These are phyloP conservation scores for Enteromius afrohamiltoni DNA, from an alignment of 2,797 vertebrate genomes.

Conservation along the genomic window DNA sequence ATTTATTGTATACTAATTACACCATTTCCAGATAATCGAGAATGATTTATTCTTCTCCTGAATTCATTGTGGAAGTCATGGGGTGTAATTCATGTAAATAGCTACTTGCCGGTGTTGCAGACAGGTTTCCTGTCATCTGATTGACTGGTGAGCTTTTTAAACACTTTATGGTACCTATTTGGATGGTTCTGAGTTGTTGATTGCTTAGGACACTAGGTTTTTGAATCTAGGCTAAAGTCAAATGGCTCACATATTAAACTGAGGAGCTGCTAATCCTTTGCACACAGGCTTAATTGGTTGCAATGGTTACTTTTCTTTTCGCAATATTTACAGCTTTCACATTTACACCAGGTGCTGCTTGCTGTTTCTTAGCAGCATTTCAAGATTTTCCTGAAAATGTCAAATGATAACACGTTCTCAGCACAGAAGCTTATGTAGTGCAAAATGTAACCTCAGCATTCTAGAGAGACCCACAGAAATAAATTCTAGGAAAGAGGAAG, in stretches of 20 bases:
- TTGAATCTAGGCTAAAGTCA: conserved; percentile 21
- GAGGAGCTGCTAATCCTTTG: conserved; percentile 6
- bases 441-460: conserved; percentile 74
- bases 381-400: conserved; percentile 61
- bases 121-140: conserved; percentile 20
- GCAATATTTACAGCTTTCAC: conserved; percentile 12
- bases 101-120: conserved; percentile 13
- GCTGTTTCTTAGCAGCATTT: conserved; percentile 40
- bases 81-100: neutral
- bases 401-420: conserved; percentile 67
- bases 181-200: conserved; percentile 23
- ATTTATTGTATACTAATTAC: neutral
- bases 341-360: conserved; percentile 28
- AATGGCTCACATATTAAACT: conserved; percentile 39
- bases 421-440: conserved; percentile 65
- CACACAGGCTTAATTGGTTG: conserved; percentile 20
- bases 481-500: conserved; percentile 68
- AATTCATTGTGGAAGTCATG: neutral
- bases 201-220: conserved; percentile 8
- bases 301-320: conserved; percentile 14
- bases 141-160: conserved; percentile 36
- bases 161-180: conserved; percentile 48
- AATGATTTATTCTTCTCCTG: neutral
- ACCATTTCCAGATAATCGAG: neutral
- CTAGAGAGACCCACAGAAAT: conserved; percentile 63